Evolutionary conservation across 1,140 invertebrate genomes (phyloP).

Genomic region (Drosophila triauraria): DNA sequence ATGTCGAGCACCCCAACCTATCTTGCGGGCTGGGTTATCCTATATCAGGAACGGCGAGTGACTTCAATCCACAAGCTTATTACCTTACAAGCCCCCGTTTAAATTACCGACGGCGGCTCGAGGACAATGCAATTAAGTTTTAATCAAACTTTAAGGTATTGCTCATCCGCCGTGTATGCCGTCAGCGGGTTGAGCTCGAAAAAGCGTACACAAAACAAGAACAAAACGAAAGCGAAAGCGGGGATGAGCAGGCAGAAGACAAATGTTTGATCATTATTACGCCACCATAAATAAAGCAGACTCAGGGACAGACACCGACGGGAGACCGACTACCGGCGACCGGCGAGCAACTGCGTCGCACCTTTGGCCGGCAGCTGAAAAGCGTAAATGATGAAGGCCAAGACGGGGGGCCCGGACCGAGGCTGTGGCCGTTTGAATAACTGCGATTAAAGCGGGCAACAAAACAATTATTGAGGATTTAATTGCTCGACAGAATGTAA

Average conservation of each 20-base stretch:
- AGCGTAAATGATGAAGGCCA: slow-evolving; percentile 41
- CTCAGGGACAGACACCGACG: slow-evolving; percentile 56
- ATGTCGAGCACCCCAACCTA: slow-evolving; percentile 19
- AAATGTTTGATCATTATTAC: slow-evolving; percentile 83
- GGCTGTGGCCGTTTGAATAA: slow-evolving; percentile 68
- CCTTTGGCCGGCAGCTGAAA: slow-evolving; percentile 49
- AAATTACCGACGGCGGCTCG: slow-evolving; percentile 17
- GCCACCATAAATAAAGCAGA: slow-evolving; percentile 76
- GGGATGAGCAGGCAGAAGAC: slow-evolving; percentile 56
- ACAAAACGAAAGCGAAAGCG: slow-evolving; percentile 3
- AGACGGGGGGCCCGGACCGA: slow-evolving; percentile 6
- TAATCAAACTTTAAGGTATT: slow-evolving; percentile 75
- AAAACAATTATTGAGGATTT: slow-evolving; percentile 83
- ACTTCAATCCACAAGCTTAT: slow-evolving; percentile 59
- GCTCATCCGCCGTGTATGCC: slow-evolving; percentile 53
- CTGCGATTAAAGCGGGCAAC: slow-evolving; percentile 77
- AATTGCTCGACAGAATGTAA: slow-evolving; percentile 82
- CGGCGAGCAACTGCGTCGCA: slow-evolving; percentile 37
- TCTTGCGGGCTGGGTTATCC: slow-evolving; percentile 17
- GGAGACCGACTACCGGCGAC: slow-evolving; percentile 25
- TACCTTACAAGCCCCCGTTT: slow-evolving; percentile 52
- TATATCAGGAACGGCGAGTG: slow-evolving; percentile 25
- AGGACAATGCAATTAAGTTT: slow-evolving; percentile 69
- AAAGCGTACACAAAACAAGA: slow-evolving; percentile 43
- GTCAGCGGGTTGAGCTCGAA: slow-evolving; percentile 39